Conservation (phyloP, 2,797 vertebrate genomes). For the Iguana delicatissima region DNA sequence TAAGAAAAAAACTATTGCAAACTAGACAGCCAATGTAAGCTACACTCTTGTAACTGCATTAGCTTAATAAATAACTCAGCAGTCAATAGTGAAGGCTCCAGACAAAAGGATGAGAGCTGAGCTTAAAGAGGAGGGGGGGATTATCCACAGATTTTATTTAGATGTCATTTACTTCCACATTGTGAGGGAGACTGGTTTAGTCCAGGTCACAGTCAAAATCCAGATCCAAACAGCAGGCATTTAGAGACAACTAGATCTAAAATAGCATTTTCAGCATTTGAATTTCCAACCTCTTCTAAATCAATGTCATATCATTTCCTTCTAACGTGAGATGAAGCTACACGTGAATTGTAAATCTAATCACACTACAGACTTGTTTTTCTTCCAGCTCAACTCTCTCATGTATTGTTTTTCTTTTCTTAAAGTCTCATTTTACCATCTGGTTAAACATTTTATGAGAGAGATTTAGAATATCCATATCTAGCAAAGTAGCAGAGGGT, state of each 20-base stretch:
- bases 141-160: background rate
- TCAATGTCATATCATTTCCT: background rate
- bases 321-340: background rate
- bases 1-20: background rate
- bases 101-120: constrained; percentile 27
- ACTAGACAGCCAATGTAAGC: background rate
- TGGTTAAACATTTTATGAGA: background rate
- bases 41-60: background rate
- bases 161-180: background rate
- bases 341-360: constrained; percentile 7
- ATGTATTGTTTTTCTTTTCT: background rate
- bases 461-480: background rate
- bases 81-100: background rate
- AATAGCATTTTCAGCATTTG: background rate
- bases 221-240: background rate
- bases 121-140: background rate
- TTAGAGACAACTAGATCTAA: constrained; percentile 9
- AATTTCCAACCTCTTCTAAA: background rate
- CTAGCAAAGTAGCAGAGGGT: too few relatives aligned
- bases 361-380: background rate
- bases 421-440: background rate
- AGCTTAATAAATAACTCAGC: background rate
- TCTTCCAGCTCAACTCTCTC: background rate
- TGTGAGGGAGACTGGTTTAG: background rate
- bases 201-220: constrained; percentile 33